Evolutionary conservation across 1,140 invertebrate species (phyloP).

Genomic region (Drosophila elegans): DNA sequence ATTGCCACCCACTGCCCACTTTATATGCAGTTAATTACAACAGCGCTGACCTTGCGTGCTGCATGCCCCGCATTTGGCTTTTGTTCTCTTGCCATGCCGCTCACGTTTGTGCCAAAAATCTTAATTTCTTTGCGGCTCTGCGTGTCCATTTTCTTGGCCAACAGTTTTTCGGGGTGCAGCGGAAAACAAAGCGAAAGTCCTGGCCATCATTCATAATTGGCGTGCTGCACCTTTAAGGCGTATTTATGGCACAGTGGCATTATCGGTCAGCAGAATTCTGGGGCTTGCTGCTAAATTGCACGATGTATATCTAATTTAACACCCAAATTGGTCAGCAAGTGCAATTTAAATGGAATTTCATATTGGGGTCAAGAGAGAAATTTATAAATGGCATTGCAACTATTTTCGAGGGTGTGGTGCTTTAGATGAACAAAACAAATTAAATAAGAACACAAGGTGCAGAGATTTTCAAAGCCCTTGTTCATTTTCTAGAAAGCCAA

Average conservation of each 20-base stretch:
- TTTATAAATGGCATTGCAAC: slow-evolving; percentile 18
- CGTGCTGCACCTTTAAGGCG: slow-evolving; percentile 67
- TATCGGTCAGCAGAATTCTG: slow-evolving; percentile 24
- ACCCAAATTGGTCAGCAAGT: slow-evolving; percentile 16
- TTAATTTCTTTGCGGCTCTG: slow-evolving; percentile 74
- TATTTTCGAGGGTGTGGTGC: slow-evolving; percentile 2
- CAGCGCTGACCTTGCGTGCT: slow-evolving; percentile 72
- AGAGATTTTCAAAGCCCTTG: neutral
- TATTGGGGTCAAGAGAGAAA: slow-evolving; percentile 26
- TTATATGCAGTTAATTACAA: slow-evolving; percentile 76
- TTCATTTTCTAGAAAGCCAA: slow-evolving; percentile 3
- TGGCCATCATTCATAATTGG: slow-evolving; percentile 77
- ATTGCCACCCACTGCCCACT: slow-evolving; percentile 28
- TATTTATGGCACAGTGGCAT: slow-evolving; percentile 61
- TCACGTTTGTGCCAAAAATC: slow-evolving; percentile 79
- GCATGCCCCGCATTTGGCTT: slow-evolving; percentile 55
- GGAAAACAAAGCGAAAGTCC: slow-evolving; percentile 21
- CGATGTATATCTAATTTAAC: slow-evolving; percentile 35
- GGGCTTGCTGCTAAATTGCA: slow-evolving; percentile 39
- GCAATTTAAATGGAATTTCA: slow-evolving; percentile 33
- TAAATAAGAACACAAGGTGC: slow-evolving; percentile 7
- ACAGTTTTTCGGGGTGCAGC: slow-evolving; percentile 53
- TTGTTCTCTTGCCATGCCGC: slow-evolving; percentile 59
- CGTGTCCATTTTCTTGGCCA: slow-evolving; percentile 69
- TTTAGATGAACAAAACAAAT: neutral